These are phyloP conservation scores for Ivindomyrus marchei DNA, from an alignment of 2,113 vertebrate genomes.

Conservation along the genomic window DNA sequence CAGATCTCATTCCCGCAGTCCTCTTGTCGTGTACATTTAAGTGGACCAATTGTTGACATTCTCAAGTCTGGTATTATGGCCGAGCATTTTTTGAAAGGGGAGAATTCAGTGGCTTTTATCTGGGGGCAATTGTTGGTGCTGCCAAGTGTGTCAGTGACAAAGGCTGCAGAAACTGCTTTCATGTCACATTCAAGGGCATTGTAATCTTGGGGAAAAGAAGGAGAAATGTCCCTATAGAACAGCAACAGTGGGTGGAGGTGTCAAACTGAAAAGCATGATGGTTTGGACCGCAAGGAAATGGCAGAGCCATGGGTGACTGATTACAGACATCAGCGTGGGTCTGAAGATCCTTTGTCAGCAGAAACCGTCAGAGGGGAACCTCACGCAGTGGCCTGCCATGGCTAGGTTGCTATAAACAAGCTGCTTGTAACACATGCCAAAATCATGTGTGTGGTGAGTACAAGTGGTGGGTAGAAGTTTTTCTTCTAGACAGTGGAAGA, in stretches of 20 bases:
- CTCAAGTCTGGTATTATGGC: constrained; percentile 1
- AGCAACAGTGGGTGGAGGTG: background rate
- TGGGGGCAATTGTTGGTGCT: background rate
- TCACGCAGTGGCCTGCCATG: background rate
- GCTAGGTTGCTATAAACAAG: background rate
- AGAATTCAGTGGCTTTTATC: background rate
- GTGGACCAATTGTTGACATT: background rate
- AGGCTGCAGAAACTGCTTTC: background rate
- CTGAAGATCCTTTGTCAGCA: background rate
- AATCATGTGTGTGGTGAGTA: background rate
- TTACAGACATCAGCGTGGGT: constrained; percentile 3
- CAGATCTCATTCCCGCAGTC: background rate
- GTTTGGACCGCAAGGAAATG: background rate
- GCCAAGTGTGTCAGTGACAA: constrained; percentile 12
- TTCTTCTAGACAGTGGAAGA: background rate
- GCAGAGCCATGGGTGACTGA: constrained; percentile 3
- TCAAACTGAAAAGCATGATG: background rate
- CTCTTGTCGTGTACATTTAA: background rate
- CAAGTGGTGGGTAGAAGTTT: background rate
- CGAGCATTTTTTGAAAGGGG: background rate
- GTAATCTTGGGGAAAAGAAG: background rate
- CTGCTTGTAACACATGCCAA: background rate
- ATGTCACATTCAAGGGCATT: background rate
- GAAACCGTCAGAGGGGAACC: background rate
- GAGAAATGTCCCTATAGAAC: background rate